phyloP scores from a whole-genome alignment of 2,797 vertebrate genomes.

The Danio albolineatus region DNA sequence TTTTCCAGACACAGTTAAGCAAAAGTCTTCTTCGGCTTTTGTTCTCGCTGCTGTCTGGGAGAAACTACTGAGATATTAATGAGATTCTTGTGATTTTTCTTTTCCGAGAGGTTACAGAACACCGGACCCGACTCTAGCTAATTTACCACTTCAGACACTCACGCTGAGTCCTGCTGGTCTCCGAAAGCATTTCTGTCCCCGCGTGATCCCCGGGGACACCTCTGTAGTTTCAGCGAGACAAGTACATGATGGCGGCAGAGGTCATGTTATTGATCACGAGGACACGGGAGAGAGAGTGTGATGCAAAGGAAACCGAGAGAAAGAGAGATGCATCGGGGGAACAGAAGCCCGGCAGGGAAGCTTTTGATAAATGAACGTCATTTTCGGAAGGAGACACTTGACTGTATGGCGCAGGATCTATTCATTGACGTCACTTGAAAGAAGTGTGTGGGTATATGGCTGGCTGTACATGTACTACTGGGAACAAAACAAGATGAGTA shows the following conservation, averaged over 20 bases:
- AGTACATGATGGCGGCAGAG: slow-evolving; percentile 31
- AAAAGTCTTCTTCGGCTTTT: neutral
- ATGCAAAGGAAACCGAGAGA: slow-evolving; percentile 45
- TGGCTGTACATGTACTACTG: slow-evolving; percentile 35
- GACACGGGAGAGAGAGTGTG: slow-evolving; percentile 10
- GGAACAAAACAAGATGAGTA: slow-evolving; percentile 54
- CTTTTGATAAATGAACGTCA: slow-evolving; percentile 43
- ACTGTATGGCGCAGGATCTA: slow-evolving; percentile 20
- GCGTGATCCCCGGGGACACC: slow-evolving; percentile 9
- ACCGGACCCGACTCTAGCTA: neutral
- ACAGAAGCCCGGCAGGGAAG: slow-evolving; percentile 29
- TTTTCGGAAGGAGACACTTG: slow-evolving; percentile 21
- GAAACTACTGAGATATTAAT: slow-evolving; percentile 4
- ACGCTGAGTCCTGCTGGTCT: slow-evolving; percentile 15
- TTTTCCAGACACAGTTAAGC: neutral
- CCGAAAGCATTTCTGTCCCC: slow-evolving; percentile 2
- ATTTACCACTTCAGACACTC: slow-evolving; percentile 28
- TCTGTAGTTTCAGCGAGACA: slow-evolving; percentile 28
- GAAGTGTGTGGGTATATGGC: slow-evolving; percentile 11
- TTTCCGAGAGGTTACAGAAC: slow-evolving; percentile 3
- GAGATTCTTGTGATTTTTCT: neutral
- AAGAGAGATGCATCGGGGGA: slow-evolving; percentile 9
- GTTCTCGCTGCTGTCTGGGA: neutral
- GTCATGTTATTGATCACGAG: slow-evolving; percentile 43
- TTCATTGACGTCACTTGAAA: slow-evolving; percentile 29